Evolutionary conservation across 92 coral and sea anemone genomes (phyloP), one percentile per base, ranked within the genome.

Genomic region (Porites lobata): DNA sequence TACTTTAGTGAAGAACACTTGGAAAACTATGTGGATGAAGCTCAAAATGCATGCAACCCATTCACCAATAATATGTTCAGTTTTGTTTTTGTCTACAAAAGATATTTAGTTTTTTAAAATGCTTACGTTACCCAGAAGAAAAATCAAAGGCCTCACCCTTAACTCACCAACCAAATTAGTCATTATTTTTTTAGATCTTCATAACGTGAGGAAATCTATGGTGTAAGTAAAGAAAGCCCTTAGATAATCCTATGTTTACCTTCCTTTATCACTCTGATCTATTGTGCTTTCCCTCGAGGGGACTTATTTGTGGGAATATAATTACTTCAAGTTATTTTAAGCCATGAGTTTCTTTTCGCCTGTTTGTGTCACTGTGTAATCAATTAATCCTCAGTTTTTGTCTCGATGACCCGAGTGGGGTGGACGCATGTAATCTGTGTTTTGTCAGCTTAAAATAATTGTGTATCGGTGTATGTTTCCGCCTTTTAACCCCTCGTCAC

Each of bases 281-380:
- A 14, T 54, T 57, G 52, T 22, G 4, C 50, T 19, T 50, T 54
- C 80, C 50, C 72, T 67, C 13, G 6, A 38, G 5, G 80, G 66
- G 80, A 61, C 65, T 18, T 54, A 51, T 22, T 56, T 47, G 15
- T 65, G 19, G 50, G 63, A 79, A 65, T 38, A 4, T 38, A 38
- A 38, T 62, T 52, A 50, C 52, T 53, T 50, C 63, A 21, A 19
- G 74, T 52, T 65, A 79, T 50, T 79, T 79, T 65, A 66, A 79
- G 84, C 3, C 29, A 18, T 22, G 9, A 77, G 15, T 22, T 57
- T 26, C n/a, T 76, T 9, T 76, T 76, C 17, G 14, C 52, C 8
- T 56, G 29, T 77, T 59, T 77, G 50, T 29, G 47, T 5, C 47
- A 38, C 47, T 38, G 47, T 38, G 47, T 29, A 18, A 53, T 61